These are phyloP conservation scores for Oenanthe melanoleuca DNA, from an alignment of 2,113 vertebrate species.

Conservation along the genomic window DNA sequence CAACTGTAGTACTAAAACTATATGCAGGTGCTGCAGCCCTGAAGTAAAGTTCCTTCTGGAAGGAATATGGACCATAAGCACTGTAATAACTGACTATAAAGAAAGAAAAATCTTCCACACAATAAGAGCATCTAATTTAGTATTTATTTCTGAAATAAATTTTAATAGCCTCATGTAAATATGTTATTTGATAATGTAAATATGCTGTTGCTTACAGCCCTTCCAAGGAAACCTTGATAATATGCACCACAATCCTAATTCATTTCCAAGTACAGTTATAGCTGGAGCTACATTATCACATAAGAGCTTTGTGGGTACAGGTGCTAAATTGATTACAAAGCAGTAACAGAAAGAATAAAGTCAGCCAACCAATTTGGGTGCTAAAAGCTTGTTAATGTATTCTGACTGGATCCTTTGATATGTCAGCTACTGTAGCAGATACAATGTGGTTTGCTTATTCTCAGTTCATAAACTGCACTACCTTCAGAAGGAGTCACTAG, in stretches of 20 bases:
- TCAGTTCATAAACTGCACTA: background rate
- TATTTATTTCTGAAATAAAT: slow-evolving; percentile 35
- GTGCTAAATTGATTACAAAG: background rate
- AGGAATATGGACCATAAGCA: background rate
- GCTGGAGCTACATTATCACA: background rate
- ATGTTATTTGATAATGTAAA: background rate
- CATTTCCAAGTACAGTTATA: background rate
- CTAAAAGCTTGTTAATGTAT: background rate
- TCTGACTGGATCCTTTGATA: background rate
- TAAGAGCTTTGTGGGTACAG: background rate
- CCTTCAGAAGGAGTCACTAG: background rate
- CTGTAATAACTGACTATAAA: background rate
- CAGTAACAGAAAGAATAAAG: background rate
- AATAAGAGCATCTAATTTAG: background rate
- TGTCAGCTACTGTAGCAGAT: background rate
- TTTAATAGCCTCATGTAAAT: background rate
- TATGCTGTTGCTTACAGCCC: background rate
- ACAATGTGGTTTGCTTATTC: background rate
- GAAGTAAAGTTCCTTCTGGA: background rate
- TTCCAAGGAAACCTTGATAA: background rate
- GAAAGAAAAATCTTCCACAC: background rate
- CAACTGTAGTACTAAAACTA: slow-evolving; percentile 39
- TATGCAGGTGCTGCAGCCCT: slow-evolving; percentile 44
- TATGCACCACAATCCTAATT: background rate
- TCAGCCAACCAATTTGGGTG: background rate